These are phyloP conservation scores for Cheiracanthium punctorium DNA, from an alignment of 2,888 invertebrate genomes.

Conservation along the genomic window DNA sequence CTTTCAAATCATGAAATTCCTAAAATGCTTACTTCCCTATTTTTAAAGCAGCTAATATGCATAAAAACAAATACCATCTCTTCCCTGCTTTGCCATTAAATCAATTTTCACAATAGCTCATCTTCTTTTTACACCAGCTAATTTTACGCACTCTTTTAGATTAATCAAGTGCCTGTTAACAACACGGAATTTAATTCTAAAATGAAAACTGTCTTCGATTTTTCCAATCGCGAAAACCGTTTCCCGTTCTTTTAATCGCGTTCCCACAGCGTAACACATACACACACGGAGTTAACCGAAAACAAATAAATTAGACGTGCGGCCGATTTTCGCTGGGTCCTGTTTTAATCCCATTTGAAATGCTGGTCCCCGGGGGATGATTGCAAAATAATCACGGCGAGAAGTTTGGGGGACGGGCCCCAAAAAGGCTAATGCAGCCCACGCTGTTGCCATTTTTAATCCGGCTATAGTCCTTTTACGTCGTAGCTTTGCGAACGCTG, in stretches of 20 bases:
- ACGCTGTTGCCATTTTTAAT: conserved; percentile 53
- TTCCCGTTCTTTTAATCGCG: conserved; percentile 33
- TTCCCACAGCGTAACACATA: conserved; percentile 27
- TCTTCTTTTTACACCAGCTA: too few species aligned
- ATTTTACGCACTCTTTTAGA: neutral
- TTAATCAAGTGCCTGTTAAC: neutral
- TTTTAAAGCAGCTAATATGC: too few species aligned
- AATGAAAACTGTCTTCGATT: conserved; percentile 27
- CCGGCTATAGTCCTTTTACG: conserved; percentile 1
- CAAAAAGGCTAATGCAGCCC: conserved; percentile 57
- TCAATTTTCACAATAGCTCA: too few species aligned
- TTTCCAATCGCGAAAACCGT: neutral
- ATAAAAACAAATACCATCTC: too few species aligned
- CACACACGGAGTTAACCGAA: conserved; percentile 42
- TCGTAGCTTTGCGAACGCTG: neutral
- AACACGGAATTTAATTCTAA: neutral
- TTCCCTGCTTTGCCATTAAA: too few species aligned
- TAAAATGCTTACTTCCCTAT: too few species aligned
- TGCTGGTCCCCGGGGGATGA: conserved; percentile 52
- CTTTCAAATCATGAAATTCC: too few species aligned
- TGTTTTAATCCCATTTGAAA: conserved; percentile 48
- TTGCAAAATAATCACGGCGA: conserved; percentile 50
- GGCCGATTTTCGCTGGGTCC: conserved; percentile 32
- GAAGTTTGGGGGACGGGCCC: conserved; percentile 9
- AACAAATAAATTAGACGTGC: conserved; percentile 52